Percentiles rank a stretch among this genome's conserved stretches.
Evolutionary conservation across 92 coral and sea anemone species (phyloP).

Genomic region (Porites evermanni): DNA sequence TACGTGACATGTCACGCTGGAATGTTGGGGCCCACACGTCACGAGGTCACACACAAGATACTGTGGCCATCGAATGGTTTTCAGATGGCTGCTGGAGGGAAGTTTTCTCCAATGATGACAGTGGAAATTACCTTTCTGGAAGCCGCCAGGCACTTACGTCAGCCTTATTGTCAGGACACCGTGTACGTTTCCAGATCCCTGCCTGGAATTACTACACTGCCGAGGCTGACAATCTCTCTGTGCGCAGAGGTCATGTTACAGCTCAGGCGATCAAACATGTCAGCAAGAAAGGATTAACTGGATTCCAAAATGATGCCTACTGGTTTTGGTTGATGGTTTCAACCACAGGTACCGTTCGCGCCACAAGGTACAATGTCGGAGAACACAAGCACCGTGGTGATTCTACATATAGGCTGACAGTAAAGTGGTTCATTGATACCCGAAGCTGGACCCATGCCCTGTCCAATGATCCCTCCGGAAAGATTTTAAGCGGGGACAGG

Average conservation of each 20-base stretch:
- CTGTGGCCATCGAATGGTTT: slow-evolving; percentile 85
- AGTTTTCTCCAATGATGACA: slow-evolving; percentile 63
- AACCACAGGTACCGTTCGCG: slow-evolving; percentile 81
- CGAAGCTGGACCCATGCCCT: slow-evolving; percentile 72
- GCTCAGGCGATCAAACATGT: slow-evolving; percentile 89
- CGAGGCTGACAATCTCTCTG: slow-evolving; percentile 83
- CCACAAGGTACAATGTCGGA: slow-evolving; percentile 77
- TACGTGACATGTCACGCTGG: slow-evolving; percentile 96
- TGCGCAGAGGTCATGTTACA: slow-evolving; percentile 83
- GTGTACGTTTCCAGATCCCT: slow-evolving; percentile 84
- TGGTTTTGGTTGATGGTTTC: slow-evolving; percentile 90
- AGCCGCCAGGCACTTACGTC: slow-evolving; percentile 52
- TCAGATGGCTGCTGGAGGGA: slow-evolving; percentile 82
- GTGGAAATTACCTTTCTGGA: slow-evolving; percentile 54
- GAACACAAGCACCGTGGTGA: slow-evolving; percentile 56
- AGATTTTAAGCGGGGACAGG: slow-evolving; percentile 54
- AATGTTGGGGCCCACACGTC: slow-evolving; percentile 74
- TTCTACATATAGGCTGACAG: slow-evolving; percentile 16
- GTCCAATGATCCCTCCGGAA: slow-evolving; percentile 56
- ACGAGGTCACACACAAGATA: slow-evolving; percentile 82
- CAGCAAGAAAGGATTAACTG: slow-evolving; percentile 63
- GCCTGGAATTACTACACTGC: slow-evolving; percentile 62
- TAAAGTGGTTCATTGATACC: slow-evolving; percentile 83
- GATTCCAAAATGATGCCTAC: slow-evolving; percentile 80
- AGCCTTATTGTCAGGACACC: slow-evolving; percentile 76